Evolutionary conservation across 1,140 invertebrate genomes (phyloP).

Genomic region (Sitobion miscanthi): DNA sequence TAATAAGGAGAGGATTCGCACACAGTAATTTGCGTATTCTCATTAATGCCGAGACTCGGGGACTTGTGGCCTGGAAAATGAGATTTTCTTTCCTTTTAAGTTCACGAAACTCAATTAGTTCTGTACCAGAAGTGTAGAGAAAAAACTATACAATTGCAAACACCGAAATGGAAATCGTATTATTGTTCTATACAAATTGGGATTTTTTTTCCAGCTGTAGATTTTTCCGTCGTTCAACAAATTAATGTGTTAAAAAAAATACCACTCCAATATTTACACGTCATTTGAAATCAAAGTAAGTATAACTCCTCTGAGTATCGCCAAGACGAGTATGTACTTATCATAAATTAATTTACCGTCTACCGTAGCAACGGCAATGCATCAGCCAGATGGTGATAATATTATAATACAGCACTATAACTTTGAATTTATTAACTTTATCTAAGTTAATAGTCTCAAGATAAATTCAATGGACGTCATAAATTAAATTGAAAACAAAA

Average conservation of each 20-base stretch:
- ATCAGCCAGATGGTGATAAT: not conserved
- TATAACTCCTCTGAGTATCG: not conserved
- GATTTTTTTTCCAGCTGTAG: not conserved
- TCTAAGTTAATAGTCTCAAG: constrained; percentile 4
- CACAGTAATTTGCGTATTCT: constrained; percentile 46
- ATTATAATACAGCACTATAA: not conserved
- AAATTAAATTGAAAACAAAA: constrained; percentile 5
- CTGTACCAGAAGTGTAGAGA: not conserved
- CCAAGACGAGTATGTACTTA: not conserved
- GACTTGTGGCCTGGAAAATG: constrained; percentile 54
- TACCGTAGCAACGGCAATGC: not conserved
- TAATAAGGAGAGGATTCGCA: constrained; percentile 32
- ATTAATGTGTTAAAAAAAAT: not conserved
- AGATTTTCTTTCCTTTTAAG: constrained; percentile 47
- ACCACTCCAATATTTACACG: not conserved
- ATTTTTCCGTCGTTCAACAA: not conserved
- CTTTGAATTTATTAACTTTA: constrained; percentile 6
- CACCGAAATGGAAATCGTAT: not conserved
- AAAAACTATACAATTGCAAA: not conserved
- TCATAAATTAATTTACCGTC: not conserved
- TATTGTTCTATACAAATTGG: not conserved
- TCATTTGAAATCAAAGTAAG: not conserved
- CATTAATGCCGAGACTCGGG: constrained; percentile 40
- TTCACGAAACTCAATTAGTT: constrained; percentile 38
- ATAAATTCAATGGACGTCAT: not conserved